phyloP scores from a whole-genome alignment of 2,113 vertebrate genomes.

The Zeus faber region DNA sequence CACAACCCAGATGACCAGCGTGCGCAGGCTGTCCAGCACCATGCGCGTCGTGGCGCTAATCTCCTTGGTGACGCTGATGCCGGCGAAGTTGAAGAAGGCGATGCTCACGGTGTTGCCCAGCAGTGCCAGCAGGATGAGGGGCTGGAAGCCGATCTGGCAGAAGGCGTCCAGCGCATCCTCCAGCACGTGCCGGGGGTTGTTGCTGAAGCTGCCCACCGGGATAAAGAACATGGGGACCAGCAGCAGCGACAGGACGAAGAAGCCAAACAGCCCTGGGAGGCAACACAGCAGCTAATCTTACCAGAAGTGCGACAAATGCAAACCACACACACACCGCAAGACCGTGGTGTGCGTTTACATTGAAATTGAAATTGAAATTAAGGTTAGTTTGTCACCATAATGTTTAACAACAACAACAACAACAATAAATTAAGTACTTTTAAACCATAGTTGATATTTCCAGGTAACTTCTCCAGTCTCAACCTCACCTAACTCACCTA shows the following conservation, averaged over 20 bases:
- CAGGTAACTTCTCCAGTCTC: no score
- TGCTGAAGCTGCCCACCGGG: slow-evolving; percentile 73
- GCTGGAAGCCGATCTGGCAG: slow-evolving; percentile 84
- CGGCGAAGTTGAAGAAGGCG: slow-evolving; percentile 95
- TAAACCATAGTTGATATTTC: no score
- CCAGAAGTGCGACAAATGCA: no score
- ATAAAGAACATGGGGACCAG: slow-evolving; percentile 93
- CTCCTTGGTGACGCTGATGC: slow-evolving; percentile 94
- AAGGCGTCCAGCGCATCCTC: slow-evolving; percentile 89
- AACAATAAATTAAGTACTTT: no score
- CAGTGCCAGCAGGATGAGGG: slow-evolving; percentile 84
- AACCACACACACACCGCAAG: not conserved
- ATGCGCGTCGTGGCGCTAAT: slow-evolving; percentile 95
- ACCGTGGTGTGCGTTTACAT: no score
- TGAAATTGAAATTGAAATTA: no score
- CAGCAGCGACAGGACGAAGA: slow-evolving; percentile 83
- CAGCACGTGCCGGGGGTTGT: slow-evolving; percentile 75
- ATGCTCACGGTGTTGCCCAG: slow-evolving; percentile 91
- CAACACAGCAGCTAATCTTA: no score
- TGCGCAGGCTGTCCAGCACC: slow-evolving; percentile 94
- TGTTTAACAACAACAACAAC: no score
- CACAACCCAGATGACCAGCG: slow-evolving; percentile 86
- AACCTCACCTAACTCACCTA: no score
- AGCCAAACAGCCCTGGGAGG: slow-evolving; percentile 85
- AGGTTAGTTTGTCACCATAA: no score